Evolutionary conservation across 2,888 invertebrate species (phyloP).

Genomic region (Tridacna gigas): DNA sequence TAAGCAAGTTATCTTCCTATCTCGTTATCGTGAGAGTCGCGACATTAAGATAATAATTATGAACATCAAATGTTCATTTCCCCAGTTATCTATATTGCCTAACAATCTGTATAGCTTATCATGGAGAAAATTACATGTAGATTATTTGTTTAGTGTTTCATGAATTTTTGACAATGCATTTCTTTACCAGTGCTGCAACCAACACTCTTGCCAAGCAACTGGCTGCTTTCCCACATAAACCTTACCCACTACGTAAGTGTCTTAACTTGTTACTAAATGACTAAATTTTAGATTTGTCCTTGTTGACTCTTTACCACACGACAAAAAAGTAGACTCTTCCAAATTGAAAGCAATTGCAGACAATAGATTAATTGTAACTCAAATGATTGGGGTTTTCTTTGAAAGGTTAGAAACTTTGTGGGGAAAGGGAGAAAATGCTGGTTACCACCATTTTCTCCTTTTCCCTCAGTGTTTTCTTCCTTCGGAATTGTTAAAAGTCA

Average conservation of each 20-base stretch:
- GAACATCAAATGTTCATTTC: no score
- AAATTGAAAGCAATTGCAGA: no score
- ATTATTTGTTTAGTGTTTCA: neutral
- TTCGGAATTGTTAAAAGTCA: no score
- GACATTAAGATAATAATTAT: no score
- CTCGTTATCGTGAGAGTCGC: neutral
- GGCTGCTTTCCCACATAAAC: neutral
- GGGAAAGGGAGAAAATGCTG: neutral
- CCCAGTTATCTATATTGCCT: neutral
- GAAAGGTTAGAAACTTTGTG: neutral
- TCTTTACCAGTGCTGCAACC: neutral
- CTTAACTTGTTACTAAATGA: no score
- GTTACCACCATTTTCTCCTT: neutral
- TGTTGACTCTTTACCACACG: no score
- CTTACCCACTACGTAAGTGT: neutral
- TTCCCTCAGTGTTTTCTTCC: neutral
- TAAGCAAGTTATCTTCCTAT: neutral
- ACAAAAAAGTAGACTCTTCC: no score
- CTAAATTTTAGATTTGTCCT: no score
- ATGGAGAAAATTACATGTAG: neutral
- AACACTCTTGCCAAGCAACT: neutral
- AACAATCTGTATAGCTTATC: neutral
- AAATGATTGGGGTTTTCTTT: no score
- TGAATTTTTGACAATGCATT: neutral
- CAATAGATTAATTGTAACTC: no score